Evolutionary conservation across 1,140 invertebrate species (phyloP).

Genomic region (Mercenaria mercenaria): DNA sequence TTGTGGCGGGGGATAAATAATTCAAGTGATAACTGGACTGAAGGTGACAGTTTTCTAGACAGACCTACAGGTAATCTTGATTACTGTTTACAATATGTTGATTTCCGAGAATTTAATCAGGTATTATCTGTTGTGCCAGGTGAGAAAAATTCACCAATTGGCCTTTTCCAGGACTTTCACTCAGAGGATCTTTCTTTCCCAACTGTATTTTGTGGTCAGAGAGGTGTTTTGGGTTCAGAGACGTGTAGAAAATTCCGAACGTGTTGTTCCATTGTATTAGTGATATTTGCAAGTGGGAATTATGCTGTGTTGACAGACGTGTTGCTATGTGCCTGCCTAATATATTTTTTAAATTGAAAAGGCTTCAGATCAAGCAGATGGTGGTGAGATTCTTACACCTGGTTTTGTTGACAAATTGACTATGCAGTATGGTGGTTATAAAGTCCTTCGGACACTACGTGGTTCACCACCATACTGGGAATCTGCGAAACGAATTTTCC

Average conservation of each 20-base stretch:
- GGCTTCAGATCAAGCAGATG: slow-evolving; percentile 74
- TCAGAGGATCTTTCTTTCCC: slow-evolving; percentile 50
- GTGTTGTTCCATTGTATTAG: slow-evolving; percentile 57
- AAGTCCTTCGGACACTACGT: slow-evolving; percentile 63
- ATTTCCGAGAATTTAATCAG: slow-evolving; percentile 50
- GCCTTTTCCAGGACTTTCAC: slow-evolving; percentile 54
- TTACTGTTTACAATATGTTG: slow-evolving; percentile 16
- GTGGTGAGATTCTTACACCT: slow-evolving; percentile 45
- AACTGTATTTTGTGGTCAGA: slow-evolving; percentile 60
- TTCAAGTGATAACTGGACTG: slow-evolving; percentile 12
- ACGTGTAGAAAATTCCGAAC: slow-evolving; percentile 26
- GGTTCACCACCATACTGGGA: slow-evolving; percentile 71
- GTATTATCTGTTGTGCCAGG: slow-evolving; percentile 53
- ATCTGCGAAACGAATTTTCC: slow-evolving; percentile 65
- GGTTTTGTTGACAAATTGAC: too few species aligned
- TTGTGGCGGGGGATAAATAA: too few species aligned
- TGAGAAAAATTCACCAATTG: slow-evolving; percentile 50
- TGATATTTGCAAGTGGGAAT: slow-evolving; percentile 57
- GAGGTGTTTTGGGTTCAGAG: slow-evolving; percentile 50
- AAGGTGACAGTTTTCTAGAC: slow-evolving; percentile 38
- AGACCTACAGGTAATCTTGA: slow-evolving; percentile 23
- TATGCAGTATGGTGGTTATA: slow-evolving; percentile 72
- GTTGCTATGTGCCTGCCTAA: slow-evolving; percentile 60
- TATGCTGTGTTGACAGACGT: slow-evolving; percentile 55
- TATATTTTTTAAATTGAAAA: slow-evolving; percentile 72